Conservation (phyloP, 2,888 invertebrate genomes). For the Nemoura dubitans region DNA sequence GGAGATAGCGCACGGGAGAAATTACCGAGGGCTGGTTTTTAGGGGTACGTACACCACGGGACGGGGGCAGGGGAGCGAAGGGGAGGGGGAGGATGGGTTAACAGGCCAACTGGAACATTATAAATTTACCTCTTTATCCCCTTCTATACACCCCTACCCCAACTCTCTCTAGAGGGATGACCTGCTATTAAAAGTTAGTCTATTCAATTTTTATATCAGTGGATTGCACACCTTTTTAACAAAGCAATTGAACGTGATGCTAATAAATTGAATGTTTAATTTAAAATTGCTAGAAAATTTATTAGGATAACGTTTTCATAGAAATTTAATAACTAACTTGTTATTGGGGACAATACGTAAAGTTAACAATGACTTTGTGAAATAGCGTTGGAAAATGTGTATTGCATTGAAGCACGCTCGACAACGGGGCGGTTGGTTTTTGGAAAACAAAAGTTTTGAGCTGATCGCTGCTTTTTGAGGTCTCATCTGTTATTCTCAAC, state of each 20-base stretch:
- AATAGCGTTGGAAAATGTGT: neutral
- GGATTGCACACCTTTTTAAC: constrained; percentile 40
- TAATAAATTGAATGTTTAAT: constrained; percentile 30
- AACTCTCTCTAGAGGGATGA: constrained; percentile 26
- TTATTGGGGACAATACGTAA: neutral
- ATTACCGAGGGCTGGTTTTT: constrained; percentile 38
- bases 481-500: too few relatives aligned
- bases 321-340: constrained; percentile 5
- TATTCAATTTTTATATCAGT: constrained; percentile 40
- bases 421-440: neutral
- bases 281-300: constrained; percentile 39
- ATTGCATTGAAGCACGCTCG: too few relatives aligned
- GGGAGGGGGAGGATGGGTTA: constrained; percentile 37
- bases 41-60: neutral
- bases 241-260: constrained; percentile 25
- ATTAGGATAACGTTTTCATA: neutral
- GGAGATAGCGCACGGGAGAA: constrained; percentile 46
- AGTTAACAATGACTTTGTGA: neutral
- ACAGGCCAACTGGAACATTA: constrained; percentile 50
- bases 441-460: neutral
- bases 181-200: constrained; percentile 39
- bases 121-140: constrained; percentile 13
- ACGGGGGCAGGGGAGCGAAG: neutral
- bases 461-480: neutral
- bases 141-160: constrained; percentile 20